Base-by-base conservation (phyloP, 2,797 vertebrate genomes). In the Centropyge bicolor region DNA sequence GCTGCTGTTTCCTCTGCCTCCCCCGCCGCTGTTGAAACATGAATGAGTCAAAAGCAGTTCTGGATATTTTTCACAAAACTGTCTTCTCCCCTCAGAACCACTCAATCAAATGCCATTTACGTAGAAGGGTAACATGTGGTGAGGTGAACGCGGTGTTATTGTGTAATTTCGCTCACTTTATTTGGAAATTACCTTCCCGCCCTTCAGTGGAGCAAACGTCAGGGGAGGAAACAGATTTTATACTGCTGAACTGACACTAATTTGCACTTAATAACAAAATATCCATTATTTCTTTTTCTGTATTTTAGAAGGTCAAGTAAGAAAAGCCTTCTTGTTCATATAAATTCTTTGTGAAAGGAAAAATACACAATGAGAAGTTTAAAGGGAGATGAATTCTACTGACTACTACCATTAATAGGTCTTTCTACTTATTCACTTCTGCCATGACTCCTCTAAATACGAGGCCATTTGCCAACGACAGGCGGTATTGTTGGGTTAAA, bases 401-500 rank as follows among this genome's bases (percentile, higher is more conserved):
- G 76, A 78, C 68, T 16, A 12, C 22, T 5, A 62, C 66, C 46
- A 60, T 73, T 60, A 81, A 79, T 73, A 66, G 41, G 71, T 49
- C 72, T 70, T 72, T 79, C 63, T 72, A 48, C 77, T 78, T 76
- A 76, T 76, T 80, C 75, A 57, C 72, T 77, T 76, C 75, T 80
- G 83, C 71, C 74, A 76, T 2, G n/a, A 31, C 61, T 71, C 45
- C 48, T 77, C 51, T 80, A 65, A 87, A 88, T 49, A 81, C 78
- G 77, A 78, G 74, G 35, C 75, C 88, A 90, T 93, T 94, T 87
- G 92, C 85, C 89, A 88, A 83, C 77, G 90, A 94, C 95, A 88
- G 91, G 75, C 54, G 52, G 83, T 85, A 92, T 92, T 81, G 72
- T 84, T 91, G 89, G 82, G 91, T 94, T 96, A 94, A 95, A 86